These are phyloP conservation scores for Nothoprocta pentlandii DNA, from an alignment of 2,113 vertebrate species.

Conservation along the genomic window DNA sequence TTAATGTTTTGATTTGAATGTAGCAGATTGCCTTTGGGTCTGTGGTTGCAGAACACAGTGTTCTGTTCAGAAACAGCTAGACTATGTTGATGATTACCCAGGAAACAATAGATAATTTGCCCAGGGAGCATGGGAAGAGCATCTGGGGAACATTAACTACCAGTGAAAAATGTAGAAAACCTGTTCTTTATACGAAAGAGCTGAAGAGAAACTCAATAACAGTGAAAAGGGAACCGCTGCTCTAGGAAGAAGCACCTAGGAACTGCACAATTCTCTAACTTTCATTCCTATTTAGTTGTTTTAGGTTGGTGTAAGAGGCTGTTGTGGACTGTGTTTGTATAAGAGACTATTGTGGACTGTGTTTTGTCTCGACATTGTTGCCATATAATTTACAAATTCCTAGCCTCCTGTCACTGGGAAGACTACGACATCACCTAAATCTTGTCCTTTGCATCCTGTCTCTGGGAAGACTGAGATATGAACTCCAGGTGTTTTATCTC, in stretches of 20 bases:
- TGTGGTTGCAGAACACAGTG: neutral
- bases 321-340: too few relatives aligned
- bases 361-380: too few relatives aligned
- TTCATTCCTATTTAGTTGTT: neutral
- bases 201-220: neutral
- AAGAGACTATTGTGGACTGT: too few relatives aligned
- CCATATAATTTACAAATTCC: too few relatives aligned
- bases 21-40: neutral
- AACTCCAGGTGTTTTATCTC: too few relatives aligned
- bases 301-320: neutral
- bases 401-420: too few relatives aligned
- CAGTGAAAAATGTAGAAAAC: neutral
- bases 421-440: too few relatives aligned
- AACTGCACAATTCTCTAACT: accelerated
- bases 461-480: too few relatives aligned
- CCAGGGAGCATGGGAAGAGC: neutral
- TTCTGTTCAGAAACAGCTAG: neutral
- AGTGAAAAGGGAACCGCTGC: neutral
- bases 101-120: neutral
- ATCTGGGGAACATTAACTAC: neutral
- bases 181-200: neutral
- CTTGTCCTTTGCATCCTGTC: too few relatives aligned
- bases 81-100: neutral
- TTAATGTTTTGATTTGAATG: too few relatives aligned
- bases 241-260: neutral